Conservation (phyloP, 1,140 invertebrate genomes). For the Lanistes nyassanus region DNA sequence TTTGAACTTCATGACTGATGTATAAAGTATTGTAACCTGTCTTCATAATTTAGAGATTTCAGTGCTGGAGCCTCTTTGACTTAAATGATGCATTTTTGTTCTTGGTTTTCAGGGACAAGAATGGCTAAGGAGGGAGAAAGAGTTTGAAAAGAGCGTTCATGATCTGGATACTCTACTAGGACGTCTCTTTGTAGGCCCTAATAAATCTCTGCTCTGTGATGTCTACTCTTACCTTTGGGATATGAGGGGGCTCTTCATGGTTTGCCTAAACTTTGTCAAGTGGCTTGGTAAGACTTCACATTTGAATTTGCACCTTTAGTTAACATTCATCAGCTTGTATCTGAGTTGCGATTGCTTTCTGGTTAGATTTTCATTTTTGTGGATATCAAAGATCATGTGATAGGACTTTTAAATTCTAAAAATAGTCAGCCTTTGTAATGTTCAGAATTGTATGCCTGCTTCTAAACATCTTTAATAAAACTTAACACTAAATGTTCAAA, state of each 20-base stretch:
- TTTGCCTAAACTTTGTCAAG: constrained; percentile 91
- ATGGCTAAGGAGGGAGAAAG: constrained; percentile 83
- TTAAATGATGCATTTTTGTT: neutral
- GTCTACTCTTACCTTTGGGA: constrained; percentile 96
- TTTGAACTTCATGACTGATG: neutral
- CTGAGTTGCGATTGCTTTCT: no score
- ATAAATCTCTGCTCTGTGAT: constrained; percentile 89
- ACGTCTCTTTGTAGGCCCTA: constrained; percentile 82
- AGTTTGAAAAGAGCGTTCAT: constrained; percentile 81
- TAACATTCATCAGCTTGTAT: no score
- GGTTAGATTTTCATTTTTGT: no score
- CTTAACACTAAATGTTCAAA: no score
- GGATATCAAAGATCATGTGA: no score
- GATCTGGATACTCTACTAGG: constrained; percentile 78
- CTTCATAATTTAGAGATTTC: neutral
- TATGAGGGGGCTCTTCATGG: constrained; percentile 87
- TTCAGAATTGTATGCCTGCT: no score
- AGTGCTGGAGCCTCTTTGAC: no score
- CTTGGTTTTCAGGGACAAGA: constrained; percentile 67
- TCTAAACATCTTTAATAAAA: no score
- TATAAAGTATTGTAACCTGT: neutral
- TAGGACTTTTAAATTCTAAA: no score
- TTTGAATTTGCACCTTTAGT: no score
- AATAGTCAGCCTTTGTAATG: no score
- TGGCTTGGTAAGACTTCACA: constrained; percentile 86